Conservation (phyloP, 2,797 vertebrate species). For the Chelon labrosus region DNA sequence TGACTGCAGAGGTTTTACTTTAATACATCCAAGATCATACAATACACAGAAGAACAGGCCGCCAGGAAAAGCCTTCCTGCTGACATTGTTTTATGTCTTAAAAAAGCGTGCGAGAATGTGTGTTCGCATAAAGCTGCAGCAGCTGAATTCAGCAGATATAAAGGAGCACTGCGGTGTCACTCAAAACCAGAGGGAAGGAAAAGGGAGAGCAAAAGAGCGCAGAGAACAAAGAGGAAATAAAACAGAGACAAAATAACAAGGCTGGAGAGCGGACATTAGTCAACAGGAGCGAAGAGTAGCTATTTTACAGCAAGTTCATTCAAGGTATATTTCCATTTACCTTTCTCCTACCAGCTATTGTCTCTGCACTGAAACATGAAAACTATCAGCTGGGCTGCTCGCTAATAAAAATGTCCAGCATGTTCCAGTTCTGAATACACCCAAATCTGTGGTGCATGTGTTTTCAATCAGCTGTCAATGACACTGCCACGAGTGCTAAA, state of each 20-base stretch:
- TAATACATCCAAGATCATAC: conserved; percentile 73
- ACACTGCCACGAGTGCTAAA: neutral
- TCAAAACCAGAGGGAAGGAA: conserved; percentile 63
- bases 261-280: conserved; percentile 45
- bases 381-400: neutral
- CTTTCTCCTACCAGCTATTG: conserved; percentile 12
- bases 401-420: neutral
- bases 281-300: conserved; percentile 27
- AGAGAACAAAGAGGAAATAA: conserved; percentile 54
- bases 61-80: conserved; percentile 68
- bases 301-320: conserved; percentile 22
- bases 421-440: neutral
- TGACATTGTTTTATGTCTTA: conserved; percentile 78
- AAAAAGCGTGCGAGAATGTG: conserved; percentile 46
- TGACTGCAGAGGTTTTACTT: conserved; percentile 77
- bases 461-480: neutral
- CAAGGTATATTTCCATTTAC: conserved; percentile 8
- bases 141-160: conserved; percentile 81
- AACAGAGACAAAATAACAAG: conserved; percentile 49
- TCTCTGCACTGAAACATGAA: too few species aligned
- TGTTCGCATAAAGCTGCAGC: conserved; percentile 46
- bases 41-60: conserved; percentile 59
- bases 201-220: conserved; percentile 20
- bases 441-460: neutral
- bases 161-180: conserved; percentile 68